Base-by-base conservation (phyloP, 2,888 invertebrate genomes). In the Neoscelio sp. region DNA sequence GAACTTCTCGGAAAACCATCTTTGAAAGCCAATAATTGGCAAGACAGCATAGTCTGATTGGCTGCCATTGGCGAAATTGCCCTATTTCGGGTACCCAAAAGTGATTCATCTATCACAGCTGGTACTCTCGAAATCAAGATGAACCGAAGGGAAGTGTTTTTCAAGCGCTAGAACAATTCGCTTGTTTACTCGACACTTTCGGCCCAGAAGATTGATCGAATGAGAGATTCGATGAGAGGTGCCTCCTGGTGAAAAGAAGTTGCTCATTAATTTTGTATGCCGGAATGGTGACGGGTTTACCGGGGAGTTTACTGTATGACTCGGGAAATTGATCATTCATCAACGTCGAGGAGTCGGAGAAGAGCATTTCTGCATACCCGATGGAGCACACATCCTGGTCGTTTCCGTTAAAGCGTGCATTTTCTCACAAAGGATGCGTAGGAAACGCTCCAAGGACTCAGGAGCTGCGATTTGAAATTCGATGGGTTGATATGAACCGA, bases 391-490 rank as follows among this genome's bases (percentile, higher is more conserved):
- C 6, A 23, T 4, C n/a, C n/a, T n/a, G n/a, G n/a, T n/a, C n/a
- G n/a, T n/a, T n/a, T n/a, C n/a, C n/a, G n/a, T n/a, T 58, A 33
- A 67, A 67, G 12, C 44, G 54, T 33, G 8, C 30, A 20, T 20
- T 40, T 2, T 28, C 15, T 35, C 70, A 60, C 60, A 44, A 54
- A 54, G 54, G 52, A 73, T 73, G 44, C 64, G 73, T 38, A 54
- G 73, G 46, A 73, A 73, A 62, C 26, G 71, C 12, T 48, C 12
- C 10, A 15, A 35, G 17, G 54, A 68, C 18, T 46, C 6, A 35
- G 40, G 15, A 8, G 20, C 7, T 38, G 26, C 35, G 23, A 64
- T 8, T 38, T 68, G 23, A 23, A 23, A 23, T 23, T 23, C 23
- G 23, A 23, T 23, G 6, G 23, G 20, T 46, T 46, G n/a, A 46